These are phyloP conservation scores for Glyptemys insculpta DNA, from an alignment of 2,797 vertebrate species.

Conservation along the genomic window DNA sequence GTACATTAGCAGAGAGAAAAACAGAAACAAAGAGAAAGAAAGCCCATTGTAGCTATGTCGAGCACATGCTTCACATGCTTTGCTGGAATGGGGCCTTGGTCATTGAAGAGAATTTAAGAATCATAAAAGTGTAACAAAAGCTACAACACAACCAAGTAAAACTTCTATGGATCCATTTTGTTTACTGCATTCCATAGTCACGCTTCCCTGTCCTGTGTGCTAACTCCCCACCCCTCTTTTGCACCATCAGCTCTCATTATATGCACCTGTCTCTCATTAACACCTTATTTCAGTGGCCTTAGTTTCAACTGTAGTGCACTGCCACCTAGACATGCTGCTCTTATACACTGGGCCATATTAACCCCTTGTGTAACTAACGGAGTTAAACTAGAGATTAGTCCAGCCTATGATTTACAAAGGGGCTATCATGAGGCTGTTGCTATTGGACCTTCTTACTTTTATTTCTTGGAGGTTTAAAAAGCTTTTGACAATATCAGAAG, in stretches of 20 bases:
- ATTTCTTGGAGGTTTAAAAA: background rate
- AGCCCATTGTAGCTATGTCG: background rate
- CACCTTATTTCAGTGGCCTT: background rate
- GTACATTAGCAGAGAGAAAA: background rate
- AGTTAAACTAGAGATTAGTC: background rate
- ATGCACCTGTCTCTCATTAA: background rate
- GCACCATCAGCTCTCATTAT: background rate
- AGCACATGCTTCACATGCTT: background rate
- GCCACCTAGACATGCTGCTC: background rate
- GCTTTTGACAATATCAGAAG: background rate
- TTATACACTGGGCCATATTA: background rate
- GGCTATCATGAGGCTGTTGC: background rate
- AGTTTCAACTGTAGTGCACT: background rate
- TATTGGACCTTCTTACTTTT: background rate
- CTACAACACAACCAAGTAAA: background rate
- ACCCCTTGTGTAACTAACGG: background rate
- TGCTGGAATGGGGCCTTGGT: background rate
- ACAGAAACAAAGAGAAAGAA: background rate
- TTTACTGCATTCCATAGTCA: background rate
- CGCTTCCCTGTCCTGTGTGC: background rate
- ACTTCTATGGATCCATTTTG: background rate
- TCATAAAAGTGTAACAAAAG: background rate
- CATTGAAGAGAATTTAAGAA: background rate
- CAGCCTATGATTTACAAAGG: background rate
- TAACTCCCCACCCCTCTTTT: background rate